phyloP scores from a whole-genome alignment of 1,140 invertebrate genomes.

The Bombus fervidus region DNA sequence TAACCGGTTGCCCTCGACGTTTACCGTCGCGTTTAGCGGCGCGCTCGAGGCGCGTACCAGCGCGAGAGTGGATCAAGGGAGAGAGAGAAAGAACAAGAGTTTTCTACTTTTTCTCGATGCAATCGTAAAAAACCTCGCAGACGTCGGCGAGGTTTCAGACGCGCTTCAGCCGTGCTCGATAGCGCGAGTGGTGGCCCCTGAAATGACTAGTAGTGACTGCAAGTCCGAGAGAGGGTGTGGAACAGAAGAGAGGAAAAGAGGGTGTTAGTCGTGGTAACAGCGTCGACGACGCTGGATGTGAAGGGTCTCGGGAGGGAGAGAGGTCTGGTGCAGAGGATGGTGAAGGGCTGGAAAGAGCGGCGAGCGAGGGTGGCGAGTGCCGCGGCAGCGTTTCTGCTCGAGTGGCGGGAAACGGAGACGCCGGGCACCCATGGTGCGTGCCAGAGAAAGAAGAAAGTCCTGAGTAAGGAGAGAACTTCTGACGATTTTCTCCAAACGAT shows the following conservation, averaged over 20 bases:
- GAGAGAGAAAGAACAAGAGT: not conserved
- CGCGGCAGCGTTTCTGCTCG: constrained; percentile 72
- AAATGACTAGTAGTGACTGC: constrained; percentile 67
- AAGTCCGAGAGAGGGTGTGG: not conserved
- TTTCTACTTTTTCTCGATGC: constrained; percentile 34
- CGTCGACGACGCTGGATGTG: constrained; percentile 49
- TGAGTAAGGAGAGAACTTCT: constrained; percentile 38
- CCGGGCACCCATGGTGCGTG: not conserved
- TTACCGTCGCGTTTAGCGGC: constrained; percentile 30
- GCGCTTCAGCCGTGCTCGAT: constrained; percentile 60
- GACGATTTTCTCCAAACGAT: constrained; percentile 62
- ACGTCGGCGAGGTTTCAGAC: constrained; percentile 56
- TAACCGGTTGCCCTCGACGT: constrained; percentile 15
- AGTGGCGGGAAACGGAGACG: constrained; percentile 59
- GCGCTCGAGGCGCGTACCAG: constrained; percentile 4
- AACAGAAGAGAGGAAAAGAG: not conserved
- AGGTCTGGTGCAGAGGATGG: constrained; percentile 34
- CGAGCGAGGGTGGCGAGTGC: constrained; percentile 69
- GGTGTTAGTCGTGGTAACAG: constrained; percentile 29
- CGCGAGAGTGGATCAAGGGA: not conserved
- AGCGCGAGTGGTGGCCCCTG: constrained; percentile 61
- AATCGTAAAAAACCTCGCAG: constrained; percentile 40
- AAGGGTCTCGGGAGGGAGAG: constrained; percentile 56
- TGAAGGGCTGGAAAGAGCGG: constrained; percentile 62
- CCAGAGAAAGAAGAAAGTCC: constrained; percentile 4